Conservation (phyloP, 2,113 vertebrate genomes). For the Plecotus auritus region DNA sequence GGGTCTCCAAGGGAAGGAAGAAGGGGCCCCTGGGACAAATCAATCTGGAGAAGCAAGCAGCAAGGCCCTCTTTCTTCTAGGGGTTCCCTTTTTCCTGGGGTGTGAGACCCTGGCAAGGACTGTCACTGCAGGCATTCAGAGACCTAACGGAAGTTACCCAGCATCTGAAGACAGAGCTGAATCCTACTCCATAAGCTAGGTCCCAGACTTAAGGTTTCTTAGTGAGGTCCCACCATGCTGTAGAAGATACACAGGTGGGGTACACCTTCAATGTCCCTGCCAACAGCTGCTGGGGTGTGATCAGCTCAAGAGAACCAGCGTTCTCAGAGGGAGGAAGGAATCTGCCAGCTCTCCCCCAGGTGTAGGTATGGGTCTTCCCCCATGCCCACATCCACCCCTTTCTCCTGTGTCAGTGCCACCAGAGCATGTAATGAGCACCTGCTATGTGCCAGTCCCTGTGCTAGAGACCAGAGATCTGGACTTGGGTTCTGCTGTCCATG, state of each 20-base stretch:
- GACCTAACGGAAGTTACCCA: neutral
- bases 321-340: neutral
- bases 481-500: neutral
- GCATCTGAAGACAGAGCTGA: neutral
- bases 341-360: neutral
- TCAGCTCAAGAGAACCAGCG: neutral
- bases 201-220: neutral
- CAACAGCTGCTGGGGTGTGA: neutral
- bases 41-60: neutral
- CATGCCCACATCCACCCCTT: neutral
- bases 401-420: neutral
- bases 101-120: neutral
- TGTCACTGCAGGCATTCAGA: neutral
- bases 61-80: neutral
- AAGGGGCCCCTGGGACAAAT: neutral
- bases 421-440: neutral
- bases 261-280: accelerated
- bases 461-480: neutral
- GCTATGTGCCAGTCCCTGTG: neutral
- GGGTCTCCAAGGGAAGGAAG: neutral
- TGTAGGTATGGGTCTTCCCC: neutral
- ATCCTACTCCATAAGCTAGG: neutral
- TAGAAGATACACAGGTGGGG: neutral
- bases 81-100: neutral
- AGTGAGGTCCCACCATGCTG: neutral